These are phyloP conservation scores for Herpetotheres cachinnans DNA, from an alignment of 2,113 vertebrate species.

Conservation along the genomic window DNA sequence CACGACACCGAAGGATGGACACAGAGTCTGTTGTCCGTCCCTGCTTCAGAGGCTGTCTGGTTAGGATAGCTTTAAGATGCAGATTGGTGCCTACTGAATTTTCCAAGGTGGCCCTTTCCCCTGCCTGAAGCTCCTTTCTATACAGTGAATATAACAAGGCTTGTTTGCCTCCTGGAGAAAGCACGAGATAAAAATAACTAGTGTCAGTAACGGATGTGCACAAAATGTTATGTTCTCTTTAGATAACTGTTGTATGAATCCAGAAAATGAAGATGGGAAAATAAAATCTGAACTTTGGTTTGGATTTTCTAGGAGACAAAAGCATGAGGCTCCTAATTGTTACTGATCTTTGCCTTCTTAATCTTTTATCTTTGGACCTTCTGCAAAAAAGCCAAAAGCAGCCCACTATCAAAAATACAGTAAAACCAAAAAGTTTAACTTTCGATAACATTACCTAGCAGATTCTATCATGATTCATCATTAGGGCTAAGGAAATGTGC, in stretches of 20 bases:
- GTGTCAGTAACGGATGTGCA: neutral
- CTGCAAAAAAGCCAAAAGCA: neutral
- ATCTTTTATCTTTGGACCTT: neutral
- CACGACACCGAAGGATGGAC: rapidly evolving
- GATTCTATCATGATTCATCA: neutral
- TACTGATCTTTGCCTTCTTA: neutral
- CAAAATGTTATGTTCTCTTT: neutral
- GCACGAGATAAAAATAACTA: neutral
- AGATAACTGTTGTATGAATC: neutral
- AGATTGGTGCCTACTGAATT: neutral
- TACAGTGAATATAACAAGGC: neutral
- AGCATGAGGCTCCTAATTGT: neutral
- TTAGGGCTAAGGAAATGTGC: neutral
- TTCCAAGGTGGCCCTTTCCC: neutral
- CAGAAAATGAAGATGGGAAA: neutral
- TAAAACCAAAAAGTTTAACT: neutral
- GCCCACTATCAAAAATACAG: neutral
- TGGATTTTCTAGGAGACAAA: neutral
- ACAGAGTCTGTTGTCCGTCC: neutral
- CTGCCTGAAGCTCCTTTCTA: neutral
- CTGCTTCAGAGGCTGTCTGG: neutral
- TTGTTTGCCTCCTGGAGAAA: neutral
- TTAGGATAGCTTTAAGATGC: neutral
- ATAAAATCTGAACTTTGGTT: neutral
- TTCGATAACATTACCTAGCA: neutral